A percentile compares a stretch with the other conserved stretches of the same genome.
These are phyloP conservation scores for Nomada flava DNA, from an alignment of 2,888 invertebrate species.

Conservation along the genomic window DNA sequence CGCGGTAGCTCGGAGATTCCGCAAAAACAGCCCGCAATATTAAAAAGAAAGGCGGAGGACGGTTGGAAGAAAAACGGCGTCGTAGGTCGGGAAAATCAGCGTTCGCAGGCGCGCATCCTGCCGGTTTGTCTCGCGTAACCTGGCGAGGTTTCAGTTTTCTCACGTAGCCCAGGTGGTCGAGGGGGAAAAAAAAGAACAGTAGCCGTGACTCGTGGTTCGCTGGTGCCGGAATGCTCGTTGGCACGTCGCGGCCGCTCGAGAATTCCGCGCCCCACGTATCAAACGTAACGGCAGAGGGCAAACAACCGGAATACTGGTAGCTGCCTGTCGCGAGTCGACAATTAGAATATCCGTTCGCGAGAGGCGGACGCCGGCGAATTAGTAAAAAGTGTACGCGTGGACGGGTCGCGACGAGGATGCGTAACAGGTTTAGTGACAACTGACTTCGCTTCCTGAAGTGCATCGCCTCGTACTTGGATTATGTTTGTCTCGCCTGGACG, in stretches of 20 bases:
- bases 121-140: neutral
- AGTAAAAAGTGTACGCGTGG: conserved; percentile 26
- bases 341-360: conserved; percentile 61
- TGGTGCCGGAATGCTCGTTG: conserved; percentile 25
- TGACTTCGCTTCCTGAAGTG: neutral
- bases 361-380: conserved; percentile 36
- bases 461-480: neutral
- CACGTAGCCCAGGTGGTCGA: conserved; percentile 34
- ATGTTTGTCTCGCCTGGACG: neutral
- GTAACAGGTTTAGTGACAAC: conserved; percentile 20
- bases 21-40: too few species aligned
- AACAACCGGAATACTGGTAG: conserved; percentile 52
- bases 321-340: conserved; percentile 56
- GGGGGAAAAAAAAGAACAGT: conserved; percentile 9
- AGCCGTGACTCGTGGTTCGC: conserved; percentile 4
- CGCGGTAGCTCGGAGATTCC: too few species aligned
- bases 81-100: neutral
- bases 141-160: conserved; percentile 16
- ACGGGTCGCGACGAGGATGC: conserved; percentile 2
- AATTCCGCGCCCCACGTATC: conserved; percentile 5
- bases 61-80: neutral
- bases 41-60: neutral
- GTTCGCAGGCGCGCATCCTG: neutral
- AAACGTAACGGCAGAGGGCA: conserved; percentile 16
- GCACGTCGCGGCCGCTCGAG: conserved; percentile 26